Evolutionary conservation across 2,797 vertebrate species (phyloP), one percentile per base, ranked within the genome.

Genomic region (Zenarchopterus dispar): DNA sequence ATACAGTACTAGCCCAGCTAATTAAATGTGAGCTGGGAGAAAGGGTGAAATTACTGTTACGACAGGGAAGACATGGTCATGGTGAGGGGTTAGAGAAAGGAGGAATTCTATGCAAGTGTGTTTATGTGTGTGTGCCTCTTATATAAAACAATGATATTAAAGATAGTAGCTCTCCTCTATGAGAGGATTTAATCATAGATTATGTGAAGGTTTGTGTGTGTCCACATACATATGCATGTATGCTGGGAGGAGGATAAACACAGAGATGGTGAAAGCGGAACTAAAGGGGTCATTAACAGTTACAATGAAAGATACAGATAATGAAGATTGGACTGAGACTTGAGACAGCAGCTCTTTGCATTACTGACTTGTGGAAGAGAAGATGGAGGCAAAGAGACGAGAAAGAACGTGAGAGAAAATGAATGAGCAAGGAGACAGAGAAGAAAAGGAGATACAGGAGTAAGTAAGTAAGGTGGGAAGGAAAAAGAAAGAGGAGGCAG

Each of bases 101-200:
- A 47, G 62, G 52, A 51, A 26, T 13, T 46, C 56, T 57, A 53
- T n/a, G 53, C 16, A 42, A 49, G 19, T n/a, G 9, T 55, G 23
- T 42, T 42, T 66, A 21, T 55, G 33, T 57, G 10, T 36, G 3
- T 36, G 33, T 36, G 33, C 28, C 53, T 73, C 67, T 82, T 60
- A 57, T 17, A 4, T 55, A 65, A 68, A 69, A 62, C 46, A 28
- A 23, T 23, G 33, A 62, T 9, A 36, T 36, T 36, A 36, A 36
- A 36, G 33, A 19, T 6, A 50, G 63, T 72, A 77, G 70, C 69
- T 85, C 80, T 86, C 84, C 59, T 72, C 86, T 65, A 78, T 80
- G 74, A 81, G 77, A 75, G 89, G 86, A 92, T 93, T 91, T 89
- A 90, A 93, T 92, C 91, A 91, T 91, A 93, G 91, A 92, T 91